Evolutionary conservation across 2,113 vertebrate species (phyloP), one percentile per base, ranked within the genome.

Genomic region (Trochalopteron elliotii): DNA sequence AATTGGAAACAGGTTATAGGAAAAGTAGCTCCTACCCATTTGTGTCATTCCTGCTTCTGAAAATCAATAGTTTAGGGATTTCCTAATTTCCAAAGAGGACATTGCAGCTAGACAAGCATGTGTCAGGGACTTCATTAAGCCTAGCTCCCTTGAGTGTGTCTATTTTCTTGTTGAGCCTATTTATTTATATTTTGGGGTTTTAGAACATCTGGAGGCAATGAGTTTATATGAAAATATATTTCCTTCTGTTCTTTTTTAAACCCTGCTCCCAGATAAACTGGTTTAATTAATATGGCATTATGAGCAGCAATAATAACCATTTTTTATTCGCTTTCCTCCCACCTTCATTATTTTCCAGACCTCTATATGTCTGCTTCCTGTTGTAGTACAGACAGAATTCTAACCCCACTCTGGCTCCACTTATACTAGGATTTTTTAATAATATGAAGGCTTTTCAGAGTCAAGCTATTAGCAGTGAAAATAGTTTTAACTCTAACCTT

Each of bases 291-390:
- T 87, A 78, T 21, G 31, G 69, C 85, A 79, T 44, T 92, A 82
- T 31, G 0, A 75, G 30, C 56, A 90, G 52, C 7, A 60, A 52
- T 68, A 91, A 78, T 50, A 93, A 78, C 50, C 12, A 52, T 71
- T 70, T 70, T 90, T 90, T 84, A 70, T 61, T 68, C 23, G 50
- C 33, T 67, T 90, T 88, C 45, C 55, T 90, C 71, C 47, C 39
- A 90, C 59, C 23, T 92, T 74, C 69, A 33, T 87, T 93, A 80
- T 82, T 94, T 91, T 92, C 64, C 83, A 96, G 80, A 90, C 52
- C 42, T 67, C 42, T 94, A 0, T 24, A 20, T 67, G 31, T 68
- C 27, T 79, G n/a, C 39, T 92, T 96, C 64, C 80, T 92, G 83
- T 56, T 70, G 72, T 37, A 92, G 50, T 45, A 87, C 21, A 83